Conservation (phyloP, 2,113 vertebrate genomes). For the Platichthys flesus region DNA sequence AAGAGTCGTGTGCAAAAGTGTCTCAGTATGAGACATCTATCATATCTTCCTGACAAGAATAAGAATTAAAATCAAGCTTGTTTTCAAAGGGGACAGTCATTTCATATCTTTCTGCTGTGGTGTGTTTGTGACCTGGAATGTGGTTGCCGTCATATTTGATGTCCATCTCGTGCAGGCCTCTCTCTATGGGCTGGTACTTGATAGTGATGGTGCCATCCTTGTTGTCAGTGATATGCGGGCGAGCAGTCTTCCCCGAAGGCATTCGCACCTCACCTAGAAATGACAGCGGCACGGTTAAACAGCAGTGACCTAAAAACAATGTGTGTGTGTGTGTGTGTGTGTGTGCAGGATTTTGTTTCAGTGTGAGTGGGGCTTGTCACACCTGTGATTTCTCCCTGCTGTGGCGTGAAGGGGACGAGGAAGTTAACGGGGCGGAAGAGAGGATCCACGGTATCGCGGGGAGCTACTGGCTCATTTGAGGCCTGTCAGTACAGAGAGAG, state of each 20-base stretch:
- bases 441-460: slow-evolving; percentile 86
- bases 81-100: background rate
- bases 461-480: slow-evolving; percentile 90
- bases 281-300: slow-evolving; percentile 29
- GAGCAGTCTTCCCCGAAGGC: slow-evolving; percentile 93
- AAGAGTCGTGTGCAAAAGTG: background rate
- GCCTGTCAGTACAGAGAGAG: slow-evolving; percentile 79
- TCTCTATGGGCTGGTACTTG: slow-evolving; percentile 91
- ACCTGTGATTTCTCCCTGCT: slow-evolving; percentile 97
- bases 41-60: background rate
- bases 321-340: background rate
- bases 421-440: slow-evolving; percentile 93
- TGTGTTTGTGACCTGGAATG: slow-evolving; percentile 88
- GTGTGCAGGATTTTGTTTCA: background rate
- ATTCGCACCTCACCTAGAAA: slow-evolving; percentile 92
- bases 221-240: slow-evolving; percentile 93
- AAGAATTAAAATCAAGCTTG: background rate
- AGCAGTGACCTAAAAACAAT: slow-evolving; percentile 33
- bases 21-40: background rate
- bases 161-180: slow-evolving; percentile 96
- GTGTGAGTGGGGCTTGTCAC: slow-evolving; percentile 16
- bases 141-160: slow-evolving; percentile 97
- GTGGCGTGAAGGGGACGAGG: slow-evolving; percentile 93
- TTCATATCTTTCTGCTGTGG: background rate
- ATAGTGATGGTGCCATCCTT: slow-evolving; percentile 96